A percentile compares a stretch with the other conserved stretches of the same genome.
Conservation (phyloP, 2,797 vertebrate species). For the Lepidocolaptes lacrymiger region DNA sequence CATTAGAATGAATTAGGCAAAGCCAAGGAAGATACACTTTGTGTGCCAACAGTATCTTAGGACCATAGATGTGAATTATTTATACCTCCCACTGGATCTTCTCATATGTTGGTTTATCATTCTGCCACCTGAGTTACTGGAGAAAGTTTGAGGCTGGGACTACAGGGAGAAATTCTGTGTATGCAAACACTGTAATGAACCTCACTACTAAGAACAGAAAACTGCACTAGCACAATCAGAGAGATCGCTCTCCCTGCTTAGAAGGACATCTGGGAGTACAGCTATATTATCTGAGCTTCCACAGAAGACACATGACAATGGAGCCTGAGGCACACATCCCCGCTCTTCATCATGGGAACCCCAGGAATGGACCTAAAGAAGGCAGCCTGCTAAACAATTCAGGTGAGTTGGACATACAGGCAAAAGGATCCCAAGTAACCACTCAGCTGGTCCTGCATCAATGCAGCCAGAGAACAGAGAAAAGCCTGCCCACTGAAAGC, state of each 20-base stretch:
- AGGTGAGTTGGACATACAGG: background rate
- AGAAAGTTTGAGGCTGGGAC: background rate
- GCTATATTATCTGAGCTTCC: background rate
- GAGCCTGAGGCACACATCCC: background rate
- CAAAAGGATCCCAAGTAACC: background rate
- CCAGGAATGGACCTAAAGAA: background rate
- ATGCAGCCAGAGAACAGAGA: background rate
- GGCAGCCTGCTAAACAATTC: background rate
- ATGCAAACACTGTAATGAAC: background rate
- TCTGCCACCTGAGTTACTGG: background rate
- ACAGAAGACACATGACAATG: background rate
- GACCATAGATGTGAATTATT: background rate
- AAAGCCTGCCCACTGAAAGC: background rate
- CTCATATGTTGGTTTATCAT: background rate
- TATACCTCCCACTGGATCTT: background rate
- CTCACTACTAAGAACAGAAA: background rate
- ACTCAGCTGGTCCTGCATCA: background rate
- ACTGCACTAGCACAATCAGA: background rate
- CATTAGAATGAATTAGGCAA: background rate
- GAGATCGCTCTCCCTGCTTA: background rate
- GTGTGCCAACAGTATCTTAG: background rate
- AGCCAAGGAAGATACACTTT: background rate
- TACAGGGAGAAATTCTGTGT: background rate
- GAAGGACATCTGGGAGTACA: background rate
- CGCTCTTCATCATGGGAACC: background rate